Evolutionary conservation across 2,113 vertebrate species (phyloP).

Genomic region (Carlito syrichta): DNA sequence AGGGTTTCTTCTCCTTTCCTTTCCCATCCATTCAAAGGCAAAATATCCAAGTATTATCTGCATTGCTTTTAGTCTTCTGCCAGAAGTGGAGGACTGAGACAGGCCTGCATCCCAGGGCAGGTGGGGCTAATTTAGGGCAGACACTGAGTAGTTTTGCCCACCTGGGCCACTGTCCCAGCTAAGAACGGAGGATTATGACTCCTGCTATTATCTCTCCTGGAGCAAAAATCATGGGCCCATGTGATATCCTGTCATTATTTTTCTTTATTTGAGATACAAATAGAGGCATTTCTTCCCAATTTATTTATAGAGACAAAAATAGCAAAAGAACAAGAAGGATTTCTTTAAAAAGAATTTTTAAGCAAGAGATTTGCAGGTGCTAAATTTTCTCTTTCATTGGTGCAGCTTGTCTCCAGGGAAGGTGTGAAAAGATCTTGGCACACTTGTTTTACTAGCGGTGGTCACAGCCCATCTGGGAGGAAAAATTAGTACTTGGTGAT

Average conservation of each 20-base stretch:
- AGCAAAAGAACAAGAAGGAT: constrained; percentile 38
- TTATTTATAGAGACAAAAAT: constrained; percentile 38
- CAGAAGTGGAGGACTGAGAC: neutral
- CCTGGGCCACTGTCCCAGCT: neutral
- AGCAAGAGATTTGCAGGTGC: constrained; percentile 16
- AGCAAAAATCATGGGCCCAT: neutral
- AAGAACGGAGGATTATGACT: neutral
- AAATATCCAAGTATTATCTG: neutral
- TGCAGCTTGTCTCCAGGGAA: neutral
- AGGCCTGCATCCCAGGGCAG: neutral
- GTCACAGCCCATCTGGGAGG: neutral
- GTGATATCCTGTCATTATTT: neutral
- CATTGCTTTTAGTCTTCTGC: neutral
- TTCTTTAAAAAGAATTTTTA: constrained; percentile 27
- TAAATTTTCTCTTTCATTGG: neutral
- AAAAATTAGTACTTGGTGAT: neutral
- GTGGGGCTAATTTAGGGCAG: neutral
- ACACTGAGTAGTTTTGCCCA: neutral
- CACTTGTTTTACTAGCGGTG: neutral
- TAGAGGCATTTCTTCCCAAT: neutral
- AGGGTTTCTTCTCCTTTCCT: neutral
- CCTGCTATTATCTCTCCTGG: neutral
- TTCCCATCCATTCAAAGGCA: neutral
- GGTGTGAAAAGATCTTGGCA: constrained; percentile 14
- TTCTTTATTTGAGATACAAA: neutral